Conservation (phyloP, 2,113 vertebrate genomes). For the Malaclemys terrapin region DNA sequence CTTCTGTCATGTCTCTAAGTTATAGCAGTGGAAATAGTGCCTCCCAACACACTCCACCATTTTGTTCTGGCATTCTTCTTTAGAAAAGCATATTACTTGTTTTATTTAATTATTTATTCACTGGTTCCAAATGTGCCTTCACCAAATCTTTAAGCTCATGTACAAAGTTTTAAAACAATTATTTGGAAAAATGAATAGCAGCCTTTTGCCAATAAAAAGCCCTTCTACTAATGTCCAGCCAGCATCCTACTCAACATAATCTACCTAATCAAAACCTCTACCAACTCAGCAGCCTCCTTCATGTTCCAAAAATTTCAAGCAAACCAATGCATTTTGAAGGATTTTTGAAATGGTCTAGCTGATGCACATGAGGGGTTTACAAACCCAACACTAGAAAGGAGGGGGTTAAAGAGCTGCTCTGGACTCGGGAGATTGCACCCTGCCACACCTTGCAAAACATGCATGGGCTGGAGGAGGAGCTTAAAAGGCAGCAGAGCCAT, state of each 20-base stretch:
- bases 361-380: not conserved
- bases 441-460: too few species aligned
- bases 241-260: not conserved
- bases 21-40: not conserved
- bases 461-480: not conserved
- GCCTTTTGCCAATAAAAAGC: not conserved
- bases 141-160: not conserved
- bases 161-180: not conserved
- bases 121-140: not conserved
- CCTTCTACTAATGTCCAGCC: not conserved
- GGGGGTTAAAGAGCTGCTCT: too few species aligned
- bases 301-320: not conserved
- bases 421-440: too few species aligned
- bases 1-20: not conserved
- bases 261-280: not conserved
- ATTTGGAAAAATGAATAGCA: not conserved
- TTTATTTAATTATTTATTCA: not conserved
- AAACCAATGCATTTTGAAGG: not conserved
- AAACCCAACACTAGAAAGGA: too few species aligned
- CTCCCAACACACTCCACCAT: not conserved
- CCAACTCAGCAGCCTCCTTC: not conserved
- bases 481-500: too few species aligned
- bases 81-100: not conserved
- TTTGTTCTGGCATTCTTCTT: not conserved
- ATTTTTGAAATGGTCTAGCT: not conserved